Evolutionary conservation across 2,888 invertebrate species (phyloP).

Genomic region (Pyrrhia umbra): DNA sequence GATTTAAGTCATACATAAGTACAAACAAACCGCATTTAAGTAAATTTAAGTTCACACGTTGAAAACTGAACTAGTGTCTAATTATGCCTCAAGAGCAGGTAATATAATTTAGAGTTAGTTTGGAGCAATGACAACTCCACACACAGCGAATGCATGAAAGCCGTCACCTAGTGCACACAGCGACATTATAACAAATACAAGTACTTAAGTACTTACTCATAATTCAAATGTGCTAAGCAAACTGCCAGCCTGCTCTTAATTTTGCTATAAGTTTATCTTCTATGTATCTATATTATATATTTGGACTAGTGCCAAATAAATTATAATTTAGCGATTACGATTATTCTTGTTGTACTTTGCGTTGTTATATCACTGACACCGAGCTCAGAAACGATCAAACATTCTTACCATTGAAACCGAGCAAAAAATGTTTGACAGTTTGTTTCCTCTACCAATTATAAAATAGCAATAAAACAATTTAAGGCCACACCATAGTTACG

Average conservation of each 20-base stretch:
- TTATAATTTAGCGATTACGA: neutral
- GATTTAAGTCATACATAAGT: conserved; percentile 77
- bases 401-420: no score
- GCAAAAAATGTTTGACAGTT: no score
- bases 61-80: conserved; percentile 72
- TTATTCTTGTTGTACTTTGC: neutral
- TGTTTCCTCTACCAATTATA: no score
- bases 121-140: conserved; percentile 46
- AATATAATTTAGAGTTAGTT: conserved; percentile 28
- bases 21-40: conserved; percentile 66
- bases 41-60: conserved; percentile 50
- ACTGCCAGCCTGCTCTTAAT: conserved; percentile 21
- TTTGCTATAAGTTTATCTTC: conserved; percentile 9
- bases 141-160: conserved; percentile 67
- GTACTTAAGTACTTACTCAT: conserved; percentile 20
- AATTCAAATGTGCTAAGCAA: conserved; percentile 37
- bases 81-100: conserved; percentile 52
- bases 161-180: conserved; percentile 67
- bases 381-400: no score
- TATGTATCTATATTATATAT: neutral
- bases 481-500: no score
- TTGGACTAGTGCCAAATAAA: neutral
- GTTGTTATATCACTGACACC: neutral
- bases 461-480: no score
- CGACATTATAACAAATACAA: conserved; percentile 51